Base-by-base conservation (phyloP, 2,113 vertebrate species). In the Labeo rohita region DNA sequence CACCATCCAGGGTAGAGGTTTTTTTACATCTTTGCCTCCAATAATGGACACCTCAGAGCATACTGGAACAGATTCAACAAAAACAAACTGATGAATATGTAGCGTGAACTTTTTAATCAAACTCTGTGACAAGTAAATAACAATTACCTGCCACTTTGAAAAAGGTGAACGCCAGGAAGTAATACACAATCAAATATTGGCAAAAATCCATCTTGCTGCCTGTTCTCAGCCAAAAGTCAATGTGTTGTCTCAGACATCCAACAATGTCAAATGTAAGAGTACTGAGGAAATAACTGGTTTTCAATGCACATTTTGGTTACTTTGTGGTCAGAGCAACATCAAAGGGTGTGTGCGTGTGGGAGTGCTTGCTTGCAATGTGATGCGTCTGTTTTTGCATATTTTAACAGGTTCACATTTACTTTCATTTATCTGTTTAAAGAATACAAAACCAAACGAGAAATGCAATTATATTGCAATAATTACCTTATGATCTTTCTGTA, bases 1-100 rank as follows among this genome's bases (percentile, higher is more conserved):
- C 28, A 83, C 87, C 72, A 90, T 82, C 89, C 89, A 90, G 1
- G 87, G 52, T 49, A 70, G 73, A 8, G 8, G 36, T 23, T 90
- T 88, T 66, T 85, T 85, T 4, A 85, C 85, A n/a, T 87, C 82
- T 12, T 82, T 56, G 9, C 87, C 89, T 59, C 89, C 89, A 23
- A 88, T 18, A 28, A 90, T 90, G 11, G 49, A 85, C 4, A 78
- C 87, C 1, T 72, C 43, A 45, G 28, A 49, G 36, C 87, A 81
- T 59, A 11, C 87, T 90, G 36, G 75, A 65, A 80, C 0, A 49
- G 65, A 87, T 76, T 56, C 1, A 45, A 72, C 15, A 39, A 10
- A 15, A 80, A 65, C 34, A 50, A 11, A 70, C 10, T 10, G 47
- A 23, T 28, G 34, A 61, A 12, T 49, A 68, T 70, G 16, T 4